Evolutionary conservation across 2,888 invertebrate genomes (phyloP).

Genomic region (Nomada flava): DNA sequence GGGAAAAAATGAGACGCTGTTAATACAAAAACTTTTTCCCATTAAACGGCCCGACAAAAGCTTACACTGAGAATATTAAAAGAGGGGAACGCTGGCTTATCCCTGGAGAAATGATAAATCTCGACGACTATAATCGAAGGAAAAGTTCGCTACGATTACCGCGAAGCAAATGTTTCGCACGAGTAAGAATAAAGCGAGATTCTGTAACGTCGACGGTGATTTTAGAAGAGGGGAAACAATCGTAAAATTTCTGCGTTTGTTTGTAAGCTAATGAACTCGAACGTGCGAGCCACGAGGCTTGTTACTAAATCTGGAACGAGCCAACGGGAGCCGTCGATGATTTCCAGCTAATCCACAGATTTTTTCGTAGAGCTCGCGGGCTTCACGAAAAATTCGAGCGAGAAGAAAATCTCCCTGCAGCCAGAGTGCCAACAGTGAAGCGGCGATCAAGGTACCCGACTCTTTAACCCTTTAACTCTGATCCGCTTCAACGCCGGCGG

Average conservation of each 20-base stretch:
- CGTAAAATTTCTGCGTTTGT: background rate
- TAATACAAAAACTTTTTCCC: slow-evolving; percentile 26
- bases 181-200: too few relatives aligned
- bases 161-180: background rate
- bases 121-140: slow-evolving; percentile 1
- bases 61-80: slow-evolving; percentile 29
- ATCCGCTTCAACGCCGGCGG: too few relatives aligned
- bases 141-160: slow-evolving; percentile 21
- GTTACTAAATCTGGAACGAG: slow-evolving; percentile 15
- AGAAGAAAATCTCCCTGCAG: too few relatives aligned
- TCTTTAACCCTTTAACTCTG: too few relatives aligned
- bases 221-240: background rate
- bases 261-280: slow-evolving; percentile 22
- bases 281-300: background rate
- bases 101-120: slow-evolving; percentile 27
- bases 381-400: background rate
- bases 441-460: too few relatives aligned
- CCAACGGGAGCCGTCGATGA: slow-evolving; percentile 22
- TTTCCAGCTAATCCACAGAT: slow-evolving; percentile 24
- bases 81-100: slow-evolving; percentile 2
- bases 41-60: slow-evolving; percentile 13
- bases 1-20: background rate
- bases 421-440: too few relatives aligned
- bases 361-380: background rate
- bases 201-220: background rate